Evolutionary conservation across 2,888 invertebrate genomes (phyloP).

Genomic region (Synergus gifuensis): DNA sequence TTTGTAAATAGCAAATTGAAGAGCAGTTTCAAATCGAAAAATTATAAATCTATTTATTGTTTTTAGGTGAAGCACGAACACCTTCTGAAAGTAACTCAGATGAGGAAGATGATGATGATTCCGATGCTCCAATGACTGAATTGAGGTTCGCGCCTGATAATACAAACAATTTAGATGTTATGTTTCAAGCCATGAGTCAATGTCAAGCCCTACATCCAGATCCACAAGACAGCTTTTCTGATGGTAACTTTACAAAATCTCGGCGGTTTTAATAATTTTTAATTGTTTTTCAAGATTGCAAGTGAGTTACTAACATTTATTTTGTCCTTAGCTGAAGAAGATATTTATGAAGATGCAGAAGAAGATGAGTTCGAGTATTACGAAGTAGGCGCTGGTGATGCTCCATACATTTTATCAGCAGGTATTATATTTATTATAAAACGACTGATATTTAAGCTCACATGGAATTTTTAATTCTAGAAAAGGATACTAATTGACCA

Average conservation of each 20-base stretch:
- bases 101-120: slow-evolving; percentile 79
- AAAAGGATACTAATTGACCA: neutral
- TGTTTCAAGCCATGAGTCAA: slow-evolving; percentile 87
- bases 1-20: neutral
- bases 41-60: slow-evolving; percentile 41
- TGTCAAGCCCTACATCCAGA: slow-evolving; percentile 91
- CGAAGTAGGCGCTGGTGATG: slow-evolving; percentile 77
- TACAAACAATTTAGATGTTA: slow-evolving; percentile 81
- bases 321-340: slow-evolving; percentile 75
- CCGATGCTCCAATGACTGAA: slow-evolving; percentile 83
- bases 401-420: slow-evolving; percentile 70
- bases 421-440: slow-evolving; percentile 60
- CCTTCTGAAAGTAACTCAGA: slow-evolving; percentile 65
- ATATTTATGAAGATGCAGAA: slow-evolving; percentile 78
- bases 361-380: slow-evolving; percentile 77
- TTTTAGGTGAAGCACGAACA: slow-evolving; percentile 61
- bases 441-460: neutral
- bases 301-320: neutral
- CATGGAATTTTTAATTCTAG: neutral
- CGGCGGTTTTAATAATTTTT: neutral
- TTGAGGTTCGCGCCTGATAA: slow-evolving; percentile 86
- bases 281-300: neutral
- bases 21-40: neutral
- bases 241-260: slow-evolving; percentile 70
- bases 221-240: slow-evolving; percentile 82